Evolutionary conservation across 1,140 invertebrate genomes (phyloP).

Genomic region (Euura lappo): DNA sequence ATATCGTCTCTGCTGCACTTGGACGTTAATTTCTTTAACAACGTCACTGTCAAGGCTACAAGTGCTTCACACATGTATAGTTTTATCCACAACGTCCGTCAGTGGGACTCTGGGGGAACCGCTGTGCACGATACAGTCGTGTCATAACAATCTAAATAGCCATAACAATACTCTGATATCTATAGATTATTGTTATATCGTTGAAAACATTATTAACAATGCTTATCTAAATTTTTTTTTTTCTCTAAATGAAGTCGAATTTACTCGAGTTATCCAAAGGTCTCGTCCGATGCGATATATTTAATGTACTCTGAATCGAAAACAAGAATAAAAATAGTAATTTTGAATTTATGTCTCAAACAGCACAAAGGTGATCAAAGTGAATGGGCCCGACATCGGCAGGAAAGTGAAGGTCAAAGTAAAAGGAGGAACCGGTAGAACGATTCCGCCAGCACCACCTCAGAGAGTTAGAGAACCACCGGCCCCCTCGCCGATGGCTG

Average conservation of each 20-base stretch:
- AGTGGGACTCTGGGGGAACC: no score
- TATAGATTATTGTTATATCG: no score
- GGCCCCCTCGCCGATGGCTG: constrained; percentile 14
- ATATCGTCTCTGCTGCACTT: constrained; percentile 4
- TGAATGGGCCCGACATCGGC: constrained; percentile 85
- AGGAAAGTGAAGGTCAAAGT: constrained; percentile 78
- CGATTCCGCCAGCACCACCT: constrained; percentile 50
- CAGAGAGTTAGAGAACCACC: constrained; percentile 49
- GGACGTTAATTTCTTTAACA: constrained; percentile 37
- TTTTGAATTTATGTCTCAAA: constrained; percentile 42
- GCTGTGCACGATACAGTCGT: no score
- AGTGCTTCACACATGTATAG: constrained; percentile 34
- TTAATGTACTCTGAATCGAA: not conserved
- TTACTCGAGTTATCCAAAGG: not conserved
- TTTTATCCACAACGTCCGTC: no score
- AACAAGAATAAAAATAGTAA: not conserved
- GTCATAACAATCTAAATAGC: no score
- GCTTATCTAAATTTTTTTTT: not conserved
- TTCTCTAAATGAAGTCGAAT: not conserved
- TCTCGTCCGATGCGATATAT: not conserved
- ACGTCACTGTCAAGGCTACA: constrained; percentile 41
- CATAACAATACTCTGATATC: no score
- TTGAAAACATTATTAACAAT: no score
- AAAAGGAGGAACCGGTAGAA: constrained; percentile 45
- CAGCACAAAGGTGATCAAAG: constrained; percentile 90